These are phyloP conservation scores for Neelides sp. DNA, from an alignment of 1,140 invertebrate species.

Conservation along the genomic window DNA sequence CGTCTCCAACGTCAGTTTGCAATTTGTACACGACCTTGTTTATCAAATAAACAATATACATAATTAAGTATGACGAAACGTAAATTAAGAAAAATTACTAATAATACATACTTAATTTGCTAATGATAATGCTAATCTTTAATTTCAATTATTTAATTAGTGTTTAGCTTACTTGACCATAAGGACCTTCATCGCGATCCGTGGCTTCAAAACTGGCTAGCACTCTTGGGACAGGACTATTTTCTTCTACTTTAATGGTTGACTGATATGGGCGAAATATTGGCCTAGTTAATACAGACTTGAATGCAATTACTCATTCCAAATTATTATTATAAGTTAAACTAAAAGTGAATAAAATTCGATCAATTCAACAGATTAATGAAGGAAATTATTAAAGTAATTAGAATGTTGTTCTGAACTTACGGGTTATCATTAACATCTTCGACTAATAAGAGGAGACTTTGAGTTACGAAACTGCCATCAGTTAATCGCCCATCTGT, in stretches of 20 bases:
- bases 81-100: background rate
- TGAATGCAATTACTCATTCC: no score
- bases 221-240: conserved; percentile 53
- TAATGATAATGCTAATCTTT: background rate
- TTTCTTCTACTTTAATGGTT: conserved; percentile 63
- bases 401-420: conserved; percentile 16
- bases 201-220: conserved; percentile 71
- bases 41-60: conserved; percentile 30
- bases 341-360: no score
- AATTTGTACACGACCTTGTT: conserved; percentile 40
- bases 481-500: conserved; percentile 76
- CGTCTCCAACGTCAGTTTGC: conserved; percentile 67
- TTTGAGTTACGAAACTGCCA: conserved; percentile 79
- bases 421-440: conserved; percentile 72
- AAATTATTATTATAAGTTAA: no score
- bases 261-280: conserved; percentile 73
- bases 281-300: no score
- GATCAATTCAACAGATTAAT: no score
- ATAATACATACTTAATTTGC: background rate
- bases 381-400: no score
- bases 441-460: conserved; percentile 71
- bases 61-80: background rate
- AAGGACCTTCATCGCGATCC: conserved; percentile 77
- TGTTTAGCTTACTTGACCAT: conserved; percentile 58
- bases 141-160: background rate